Base-by-base conservation (phyloP, 2,113 vertebrate genomes). In the Burhinus oedicnemus region DNA sequence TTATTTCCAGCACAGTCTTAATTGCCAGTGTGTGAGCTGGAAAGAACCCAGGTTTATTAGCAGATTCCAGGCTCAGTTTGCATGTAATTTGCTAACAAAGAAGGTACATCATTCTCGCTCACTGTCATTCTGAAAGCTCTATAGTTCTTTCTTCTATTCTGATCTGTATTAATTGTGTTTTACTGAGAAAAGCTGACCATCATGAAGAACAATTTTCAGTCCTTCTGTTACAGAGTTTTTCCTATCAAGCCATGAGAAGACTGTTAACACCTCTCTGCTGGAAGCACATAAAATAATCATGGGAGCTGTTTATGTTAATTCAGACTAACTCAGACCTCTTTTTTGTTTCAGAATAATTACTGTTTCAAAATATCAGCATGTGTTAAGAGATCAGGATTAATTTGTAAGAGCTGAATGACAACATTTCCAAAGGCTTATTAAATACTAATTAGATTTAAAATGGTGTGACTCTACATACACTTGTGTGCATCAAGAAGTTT, bases 361-460 rank as follows among this genome's bases (percentile, higher is more conserved):
- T 89, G 79, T 90, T 95, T 91, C 79, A 93, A 97, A 98, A 97
- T 96, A 97, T 51, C 93, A 97, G 87, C 96, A 89, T 96, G 95
- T 96, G 95, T 96, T 97, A 96, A 97, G 93, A 98, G 93, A 98
- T 94, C 91, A 90, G 89, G 95, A 97, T 97, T 97, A 95, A 98
- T 97, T 97, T 97, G 78, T 92, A 95, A 93, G 91, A 91, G 89
- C 85, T 95, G 95, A 97, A 92, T 97, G 92, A 95, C 97, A 98
- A 89, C 92, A 96, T 97, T 98, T 97, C 95, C 93, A 97, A 96
- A 91, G 87, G 61, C 55, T 98, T 98, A 97, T 98, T 98, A 98
- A 97, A 87, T 78, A 91, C 89, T 97, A 98, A 98, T 98, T 98
- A 97, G 82, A 97, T 98, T 98, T 97, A 80, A 95, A 97, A 93